Evolutionary conservation across 2,113 vertebrate species (phyloP).

Genomic region (Illadopsis cleaveri): DNA sequence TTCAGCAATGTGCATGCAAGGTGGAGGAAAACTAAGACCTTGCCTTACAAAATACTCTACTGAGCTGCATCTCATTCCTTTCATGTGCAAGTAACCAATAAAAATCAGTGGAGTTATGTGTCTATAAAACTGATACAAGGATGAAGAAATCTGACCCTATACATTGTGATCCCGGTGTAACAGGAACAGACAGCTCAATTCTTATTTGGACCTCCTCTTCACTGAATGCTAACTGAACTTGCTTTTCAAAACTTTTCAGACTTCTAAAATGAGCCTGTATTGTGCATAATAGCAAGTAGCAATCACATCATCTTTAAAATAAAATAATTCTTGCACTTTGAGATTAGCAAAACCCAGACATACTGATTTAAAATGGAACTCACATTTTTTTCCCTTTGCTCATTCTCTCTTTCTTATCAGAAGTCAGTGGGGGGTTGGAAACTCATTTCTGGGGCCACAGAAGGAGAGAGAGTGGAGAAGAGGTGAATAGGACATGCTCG

Average conservation of each 20-base stretch:
- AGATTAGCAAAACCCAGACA: neutral
- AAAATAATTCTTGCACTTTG: neutral
- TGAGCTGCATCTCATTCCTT: neutral
- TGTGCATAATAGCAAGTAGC: neutral
- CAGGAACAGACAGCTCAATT: neutral
- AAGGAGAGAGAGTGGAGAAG: neutral
- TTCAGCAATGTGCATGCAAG: neutral
- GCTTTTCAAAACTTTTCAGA: neutral
- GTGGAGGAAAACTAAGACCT: neutral
- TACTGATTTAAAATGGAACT: neutral
- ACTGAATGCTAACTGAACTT: neutral
- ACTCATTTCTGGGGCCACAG: neutral
- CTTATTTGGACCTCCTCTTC: neutral
- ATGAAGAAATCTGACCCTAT: neutral
- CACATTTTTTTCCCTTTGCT: fast-evolving
- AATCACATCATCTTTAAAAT: neutral
- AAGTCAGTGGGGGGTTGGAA: neutral
- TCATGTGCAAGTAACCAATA: neutral
- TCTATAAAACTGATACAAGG: neutral
- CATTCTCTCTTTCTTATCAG: neutral
- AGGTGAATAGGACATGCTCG: neutral
- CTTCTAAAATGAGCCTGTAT: neutral
- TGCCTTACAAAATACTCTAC: neutral
- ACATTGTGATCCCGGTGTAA: neutral
- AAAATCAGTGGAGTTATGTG: neutral